phyloP scores from a whole-genome alignment of 1,140 invertebrate genomes.

The Formica selysi region DNA sequence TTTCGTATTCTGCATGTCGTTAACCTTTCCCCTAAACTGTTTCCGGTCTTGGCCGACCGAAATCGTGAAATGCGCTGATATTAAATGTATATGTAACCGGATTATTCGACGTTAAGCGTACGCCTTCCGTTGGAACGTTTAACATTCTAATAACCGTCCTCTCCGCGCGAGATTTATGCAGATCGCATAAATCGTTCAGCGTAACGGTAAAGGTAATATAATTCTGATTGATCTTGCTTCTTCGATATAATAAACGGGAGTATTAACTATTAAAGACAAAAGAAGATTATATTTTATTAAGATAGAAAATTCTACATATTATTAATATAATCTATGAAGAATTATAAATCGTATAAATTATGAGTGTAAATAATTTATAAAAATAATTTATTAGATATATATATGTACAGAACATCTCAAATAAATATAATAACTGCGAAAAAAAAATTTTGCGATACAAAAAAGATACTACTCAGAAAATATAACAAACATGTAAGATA shows the following conservation, averaged over 20 bases:
- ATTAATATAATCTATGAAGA: not conserved
- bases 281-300: not conserved
- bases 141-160: constrained; percentile 56
- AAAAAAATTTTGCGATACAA: not conserved
- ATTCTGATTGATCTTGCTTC: constrained; percentile 45
- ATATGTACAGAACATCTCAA: not conserved
- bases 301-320: not conserved
- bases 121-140: constrained; percentile 49
- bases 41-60: constrained; percentile 60
- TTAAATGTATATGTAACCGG: constrained; percentile 53
- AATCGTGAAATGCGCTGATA: constrained; percentile 45
- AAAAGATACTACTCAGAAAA: not conserved
- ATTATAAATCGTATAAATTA: not conserved
- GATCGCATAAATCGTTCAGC: constrained; percentile 43
- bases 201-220: constrained; percentile 17
- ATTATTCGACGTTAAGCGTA: constrained; percentile 52
- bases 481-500: not conserved
- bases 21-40: constrained; percentile 78
- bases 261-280: constrained; percentile 23
- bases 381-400: constrained; percentile 3
- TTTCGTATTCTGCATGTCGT: constrained; percentile 82
- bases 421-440: not conserved
- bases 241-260: constrained; percentile 1
- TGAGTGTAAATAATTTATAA: not conserved
- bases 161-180: constrained; percentile 49